A percentile compares a stretch with the other conserved stretches of the same genome.
Conservation (phyloP, 2,888 invertebrate genomes). For the Stenchaetothrips biformis region DNA sequence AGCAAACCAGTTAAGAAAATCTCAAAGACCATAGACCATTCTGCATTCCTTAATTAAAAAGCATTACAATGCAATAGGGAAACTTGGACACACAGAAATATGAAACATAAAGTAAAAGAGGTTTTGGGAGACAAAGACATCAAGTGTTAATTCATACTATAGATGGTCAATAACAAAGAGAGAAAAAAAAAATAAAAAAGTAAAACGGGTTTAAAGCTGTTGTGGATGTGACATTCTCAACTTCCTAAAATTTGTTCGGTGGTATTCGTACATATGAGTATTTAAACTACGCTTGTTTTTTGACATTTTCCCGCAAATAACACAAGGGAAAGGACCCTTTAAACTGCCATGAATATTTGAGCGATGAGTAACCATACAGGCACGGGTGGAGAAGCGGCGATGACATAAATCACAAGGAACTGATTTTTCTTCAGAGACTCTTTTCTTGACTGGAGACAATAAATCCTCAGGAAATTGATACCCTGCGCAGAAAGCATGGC, state of each 20-base stretch:
- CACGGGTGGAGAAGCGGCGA: slow-evolving; percentile 12
- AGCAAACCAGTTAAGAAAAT: neutral
- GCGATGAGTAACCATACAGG: slow-evolving; percentile 31
- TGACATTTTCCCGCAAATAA: slow-evolving; percentile 34
- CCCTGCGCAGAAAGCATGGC: slow-evolving; percentile 9
- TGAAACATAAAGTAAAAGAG: neutral
- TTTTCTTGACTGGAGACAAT: neutral
- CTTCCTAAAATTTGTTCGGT: slow-evolving; percentile 26
- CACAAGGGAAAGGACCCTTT: slow-evolving; percentile 34
- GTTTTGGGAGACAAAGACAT: too few relatives aligned
- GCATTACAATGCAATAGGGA: too few relatives aligned
- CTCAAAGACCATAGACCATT: too few relatives aligned
- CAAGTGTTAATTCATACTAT: too few relatives aligned
- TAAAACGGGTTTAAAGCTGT: too few relatives aligned
- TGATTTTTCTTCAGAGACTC: neutral
- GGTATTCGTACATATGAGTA: slow-evolving; percentile 34
- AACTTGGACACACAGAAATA: neutral
- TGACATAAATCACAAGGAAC: slow-evolving; percentile 26
- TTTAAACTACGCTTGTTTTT: slow-evolving; percentile 35
- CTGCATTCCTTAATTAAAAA: neutral
- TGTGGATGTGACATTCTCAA: slow-evolving; percentile 5
- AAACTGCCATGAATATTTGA: slow-evolving; percentile 34
- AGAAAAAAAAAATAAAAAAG: neutral
- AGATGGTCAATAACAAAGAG: neutral
- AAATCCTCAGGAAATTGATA: neutral